phyloP scores from a whole-genome alignment of 2,797 vertebrate species.

The Rhynchonycteris naso region DNA sequence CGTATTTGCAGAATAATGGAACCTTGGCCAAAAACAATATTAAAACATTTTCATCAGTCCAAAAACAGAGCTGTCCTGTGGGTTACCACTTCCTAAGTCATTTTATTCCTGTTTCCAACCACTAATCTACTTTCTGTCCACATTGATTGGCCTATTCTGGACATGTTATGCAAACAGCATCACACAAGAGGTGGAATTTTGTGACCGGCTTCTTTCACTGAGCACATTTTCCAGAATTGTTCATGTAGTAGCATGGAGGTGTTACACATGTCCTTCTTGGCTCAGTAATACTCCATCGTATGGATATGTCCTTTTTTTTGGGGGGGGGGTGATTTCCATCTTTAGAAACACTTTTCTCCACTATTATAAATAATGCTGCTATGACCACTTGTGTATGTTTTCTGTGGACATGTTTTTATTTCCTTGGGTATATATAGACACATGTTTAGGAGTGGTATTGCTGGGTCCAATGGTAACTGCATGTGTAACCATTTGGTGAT shows the following conservation, averaged over 20 bases:
- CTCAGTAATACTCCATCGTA: background rate
- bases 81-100: background rate
- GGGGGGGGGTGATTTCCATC: background rate
- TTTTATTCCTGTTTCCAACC: no score
- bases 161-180: background rate
- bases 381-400: background rate
- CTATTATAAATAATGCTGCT: background rate
- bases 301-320: background rate
- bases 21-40: background rate
- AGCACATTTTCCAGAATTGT: background rate
- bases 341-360: background rate
- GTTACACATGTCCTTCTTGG: background rate
- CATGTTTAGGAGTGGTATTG: background rate
- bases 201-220: background rate
- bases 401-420: background rate
- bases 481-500: background rate
- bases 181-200: background rate
- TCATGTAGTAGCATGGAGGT: fast-evolving
- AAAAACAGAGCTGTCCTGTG: background rate
- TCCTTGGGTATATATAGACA: background rate
- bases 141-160: background rate
- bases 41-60: background rate
- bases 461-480: background rate
- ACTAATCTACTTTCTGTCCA: background rate
- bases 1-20: background rate